Base-by-base conservation (phyloP, 2,797 vertebrate genomes). In the Sebastes cheni region DNA sequence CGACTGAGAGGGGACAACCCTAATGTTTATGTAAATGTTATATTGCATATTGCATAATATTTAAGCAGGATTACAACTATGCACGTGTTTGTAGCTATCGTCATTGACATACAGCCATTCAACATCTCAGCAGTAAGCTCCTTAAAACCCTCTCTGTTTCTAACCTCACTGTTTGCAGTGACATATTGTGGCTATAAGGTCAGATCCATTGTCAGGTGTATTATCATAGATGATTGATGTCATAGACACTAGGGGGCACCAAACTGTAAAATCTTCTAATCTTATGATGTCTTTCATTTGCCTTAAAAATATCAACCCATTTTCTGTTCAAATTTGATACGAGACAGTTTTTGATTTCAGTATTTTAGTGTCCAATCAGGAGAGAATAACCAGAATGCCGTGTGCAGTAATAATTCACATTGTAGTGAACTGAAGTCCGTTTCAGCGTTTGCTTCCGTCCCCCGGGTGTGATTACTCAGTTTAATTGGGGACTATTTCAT, bases 1-100 rank as follows among this genome's bases (percentile, higher is more conserved):
- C 7, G 46, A 50, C 16, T 8, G 0, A 20, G 16, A 50, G 18
- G 46, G 16, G 6, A 0, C 46, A 50, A 0, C 46, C 16, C 46
- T 50, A 50, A 50, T 50, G 46, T 54, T 54, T 54, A 54, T 54
- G 50, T 54, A 54, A 54, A n/a, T n/a, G 8, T 54, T n/a, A 54
- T 0, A 54, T 54, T 54, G n/a, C 50, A 54, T 4, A n/a, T 20
- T 52, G 8, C 3, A 52, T 54, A 10, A 54, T 54, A 22, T 54
- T 54, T 54, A 54, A 52, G 20, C 50, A 52, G 50, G 8, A n/a
- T 54, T 54, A 54, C 20, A 54, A 54, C 46, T 50, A 52, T n/a
- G 8, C 18, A 52, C 4, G 18, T 52, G 50, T 54, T 20, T 50
- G 46, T 50, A 50, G 46, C 46, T 2, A 20, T 3, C 18, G 50